phyloP scores from a whole-genome alignment of 2,888 invertebrate species.

The Sphaerophoria rueppellii region DNA sequence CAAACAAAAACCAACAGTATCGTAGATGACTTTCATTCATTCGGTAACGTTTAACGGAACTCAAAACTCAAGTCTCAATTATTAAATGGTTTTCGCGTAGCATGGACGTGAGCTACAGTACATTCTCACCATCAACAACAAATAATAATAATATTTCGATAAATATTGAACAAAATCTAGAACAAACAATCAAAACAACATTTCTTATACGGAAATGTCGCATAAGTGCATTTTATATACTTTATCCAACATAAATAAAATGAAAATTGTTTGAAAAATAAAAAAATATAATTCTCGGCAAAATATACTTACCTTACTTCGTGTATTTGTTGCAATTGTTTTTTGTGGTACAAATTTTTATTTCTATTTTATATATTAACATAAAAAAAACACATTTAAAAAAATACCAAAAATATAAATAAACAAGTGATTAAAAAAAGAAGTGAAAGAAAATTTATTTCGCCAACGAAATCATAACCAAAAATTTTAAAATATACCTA shows the following conservation, averaged over 20 bases:
- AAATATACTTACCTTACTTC: slow-evolving; percentile 32
- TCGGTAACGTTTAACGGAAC: slow-evolving; percentile 48
- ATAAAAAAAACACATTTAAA: neutral
- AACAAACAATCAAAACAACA: slow-evolving; percentile 48
- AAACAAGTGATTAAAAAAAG: slow-evolving; percentile 23
- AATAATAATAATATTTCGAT: slow-evolving; percentile 6
- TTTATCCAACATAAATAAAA: slow-evolving; percentile 60
- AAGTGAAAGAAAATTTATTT: slow-evolving; percentile 1
- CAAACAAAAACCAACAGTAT: slow-evolving; percentile 21
- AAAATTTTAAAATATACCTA: neutral
- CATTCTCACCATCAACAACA: slow-evolving; percentile 50
- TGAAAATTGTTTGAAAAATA: slow-evolving; percentile 26
- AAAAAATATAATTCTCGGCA: slow-evolving; percentile 24
- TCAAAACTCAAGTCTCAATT: slow-evolving; percentile 73
- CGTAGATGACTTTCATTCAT: slow-evolving; percentile 62
- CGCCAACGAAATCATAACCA: neutral
- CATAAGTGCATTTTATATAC: slow-evolving; percentile 64
- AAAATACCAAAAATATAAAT: slow-evolving; percentile 26
- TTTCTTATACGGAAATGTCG: slow-evolving; percentile 69
- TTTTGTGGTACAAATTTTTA: slow-evolving; percentile 44
- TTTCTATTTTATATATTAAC: slow-evolving; percentile 13
- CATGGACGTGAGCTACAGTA: slow-evolving; percentile 74
- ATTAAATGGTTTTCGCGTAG: slow-evolving; percentile 76
- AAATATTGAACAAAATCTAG: slow-evolving; percentile 38
- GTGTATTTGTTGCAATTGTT: slow-evolving; percentile 36